Evolutionary conservation across 2,113 vertebrate species (phyloP).

Genomic region (Urocitellus parryii): DNA sequence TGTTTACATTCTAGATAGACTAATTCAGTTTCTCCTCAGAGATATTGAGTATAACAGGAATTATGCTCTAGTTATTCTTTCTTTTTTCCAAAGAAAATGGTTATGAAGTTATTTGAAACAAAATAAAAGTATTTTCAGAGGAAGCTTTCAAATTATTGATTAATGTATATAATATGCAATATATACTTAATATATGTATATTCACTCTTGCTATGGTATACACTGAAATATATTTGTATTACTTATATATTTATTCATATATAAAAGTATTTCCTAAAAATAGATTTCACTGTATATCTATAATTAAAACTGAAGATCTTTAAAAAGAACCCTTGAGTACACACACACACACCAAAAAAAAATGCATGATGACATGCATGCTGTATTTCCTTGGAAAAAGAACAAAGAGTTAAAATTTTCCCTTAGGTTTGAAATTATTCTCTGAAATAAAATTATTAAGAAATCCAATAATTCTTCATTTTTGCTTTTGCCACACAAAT

Average conservation of each 20-base stretch:
- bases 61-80: background rate
- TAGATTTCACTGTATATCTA: no score
- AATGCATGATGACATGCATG: background rate
- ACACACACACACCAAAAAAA: background rate
- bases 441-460: background rate
- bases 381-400: background rate
- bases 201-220: no score
- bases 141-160: background rate
- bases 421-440: background rate
- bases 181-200: background rate
- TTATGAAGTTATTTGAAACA: background rate
- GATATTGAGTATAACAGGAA: background rate
- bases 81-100: background rate
- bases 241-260: background rate
- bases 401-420: background rate
- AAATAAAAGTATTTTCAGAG: background rate
- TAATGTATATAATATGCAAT: background rate
- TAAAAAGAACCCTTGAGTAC: background rate
- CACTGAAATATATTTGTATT: background rate
- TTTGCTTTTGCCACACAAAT: background rate
- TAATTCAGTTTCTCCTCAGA: background rate
- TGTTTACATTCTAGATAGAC: background rate
- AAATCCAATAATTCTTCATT: background rate
- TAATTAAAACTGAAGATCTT: no score
- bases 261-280: no score